phyloP scores from a whole-genome alignment of 1,140 invertebrate genomes.

The Penaeus chinensis region DNA sequence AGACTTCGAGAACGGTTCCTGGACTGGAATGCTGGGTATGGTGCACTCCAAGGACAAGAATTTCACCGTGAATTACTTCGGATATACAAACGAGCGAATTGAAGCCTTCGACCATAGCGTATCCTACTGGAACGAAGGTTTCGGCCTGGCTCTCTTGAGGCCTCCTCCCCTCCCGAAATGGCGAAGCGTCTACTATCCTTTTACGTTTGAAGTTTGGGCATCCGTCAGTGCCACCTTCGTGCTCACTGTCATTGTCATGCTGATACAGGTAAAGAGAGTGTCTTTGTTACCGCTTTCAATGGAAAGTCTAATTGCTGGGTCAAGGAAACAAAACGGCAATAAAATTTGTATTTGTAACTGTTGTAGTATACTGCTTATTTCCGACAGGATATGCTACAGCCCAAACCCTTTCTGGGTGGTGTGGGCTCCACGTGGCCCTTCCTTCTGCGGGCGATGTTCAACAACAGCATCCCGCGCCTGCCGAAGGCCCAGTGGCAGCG shows the following conservation, averaged over 20 bases:
- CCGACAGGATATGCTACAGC: neutral
- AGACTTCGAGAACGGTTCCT: conserved; percentile 42
- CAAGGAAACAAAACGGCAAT: neutral
- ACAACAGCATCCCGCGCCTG: conserved; percentile 24
- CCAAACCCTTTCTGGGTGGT: neutral
- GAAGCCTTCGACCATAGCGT: conserved; percentile 23
- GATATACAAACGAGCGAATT: conserved; percentile 12
- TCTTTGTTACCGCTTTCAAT: neutral
- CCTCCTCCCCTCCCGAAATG: conserved; percentile 21
- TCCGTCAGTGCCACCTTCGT: neutral
- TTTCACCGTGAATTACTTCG: conserved; percentile 40
- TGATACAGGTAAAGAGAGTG: neutral
- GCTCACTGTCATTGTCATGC: neutral
- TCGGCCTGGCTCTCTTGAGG: conserved; percentile 6
- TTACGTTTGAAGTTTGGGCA: conserved; percentile 19
- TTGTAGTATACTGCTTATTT: neutral
- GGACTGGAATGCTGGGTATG: conserved; percentile 42
- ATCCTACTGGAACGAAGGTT: conserved; percentile 40
- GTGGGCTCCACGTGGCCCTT: neutral
- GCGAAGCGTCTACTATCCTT: conserved; percentile 34
- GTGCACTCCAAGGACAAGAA: conserved; percentile 29
- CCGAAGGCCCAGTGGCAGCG: conserved; percentile 15
- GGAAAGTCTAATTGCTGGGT: neutral
- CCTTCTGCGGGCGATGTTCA: conserved; percentile 16
- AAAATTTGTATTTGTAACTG: neutral